Conservation (phyloP, 2,888 invertebrate species). For the Hanleya hanleyi region DNA sequence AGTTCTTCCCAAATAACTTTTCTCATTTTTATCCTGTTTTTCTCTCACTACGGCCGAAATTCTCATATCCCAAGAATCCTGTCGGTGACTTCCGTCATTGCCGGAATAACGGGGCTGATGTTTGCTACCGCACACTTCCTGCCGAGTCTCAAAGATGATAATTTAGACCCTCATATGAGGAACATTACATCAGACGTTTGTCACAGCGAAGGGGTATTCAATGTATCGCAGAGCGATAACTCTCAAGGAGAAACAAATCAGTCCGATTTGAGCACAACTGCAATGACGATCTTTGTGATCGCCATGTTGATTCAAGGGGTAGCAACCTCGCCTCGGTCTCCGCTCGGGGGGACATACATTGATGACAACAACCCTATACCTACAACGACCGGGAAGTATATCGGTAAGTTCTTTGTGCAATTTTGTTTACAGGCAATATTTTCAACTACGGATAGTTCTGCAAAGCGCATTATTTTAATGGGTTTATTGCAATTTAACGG, state of each 20-base stretch:
- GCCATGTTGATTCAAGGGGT: constrained; percentile 4
- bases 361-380: constrained; percentile 2
- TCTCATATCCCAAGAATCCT: background rate
- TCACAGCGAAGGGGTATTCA: too few relatives aligned
- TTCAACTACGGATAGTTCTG: too few relatives aligned
- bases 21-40: background rate
- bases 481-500: too few relatives aligned
- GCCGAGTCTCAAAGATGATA: background rate
- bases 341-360: background rate
- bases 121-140: background rate
- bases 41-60: background rate
- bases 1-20: background rate
- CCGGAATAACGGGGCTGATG: background rate
- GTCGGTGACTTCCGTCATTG: background rate
- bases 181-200: background rate
- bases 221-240: too few relatives aligned
- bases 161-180: background rate
- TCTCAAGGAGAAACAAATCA: background rate
- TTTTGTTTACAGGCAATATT: too few relatives aligned
- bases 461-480: too few relatives aligned
- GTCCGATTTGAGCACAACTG: background rate
- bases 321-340: background rate
- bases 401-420: background rate
- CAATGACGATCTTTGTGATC: background rate
- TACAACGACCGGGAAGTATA: background rate